These are phyloP conservation scores for Cephalopterus ornatus DNA, from an alignment of 2,113 vertebrate genomes.

Conservation along the genomic window DNA sequence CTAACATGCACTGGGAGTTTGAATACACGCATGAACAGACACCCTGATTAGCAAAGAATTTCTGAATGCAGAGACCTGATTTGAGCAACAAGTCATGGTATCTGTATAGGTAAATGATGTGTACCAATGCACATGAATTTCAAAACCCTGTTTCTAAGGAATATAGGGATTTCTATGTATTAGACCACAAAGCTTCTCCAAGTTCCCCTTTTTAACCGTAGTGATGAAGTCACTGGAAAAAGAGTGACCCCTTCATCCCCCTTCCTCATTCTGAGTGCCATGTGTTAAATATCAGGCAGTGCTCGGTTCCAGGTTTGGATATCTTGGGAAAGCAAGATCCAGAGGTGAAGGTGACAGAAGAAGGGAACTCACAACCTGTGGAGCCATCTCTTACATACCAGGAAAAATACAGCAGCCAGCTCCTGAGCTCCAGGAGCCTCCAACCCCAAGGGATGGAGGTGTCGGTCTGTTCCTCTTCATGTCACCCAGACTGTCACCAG, in stretches of 20 bases:
- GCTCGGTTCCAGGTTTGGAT: neutral
- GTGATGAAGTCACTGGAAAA: constrained; percentile 51
- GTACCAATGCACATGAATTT: neutral
- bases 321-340: neutral
- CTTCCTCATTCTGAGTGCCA: neutral
- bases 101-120: neutral
- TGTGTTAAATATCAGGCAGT: neutral
- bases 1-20: neutral
- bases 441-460: neutral
- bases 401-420: neutral
- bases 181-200: neutral
- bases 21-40: neutral
- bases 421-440: neutral
- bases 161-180: constrained; percentile 12
- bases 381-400: neutral
- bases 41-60: neutral
- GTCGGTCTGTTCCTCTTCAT: neutral
- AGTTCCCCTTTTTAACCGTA: neutral
- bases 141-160: neutral
- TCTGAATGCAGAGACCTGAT: neutral
- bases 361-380: neutral
- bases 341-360: neutral
- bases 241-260: neutral
- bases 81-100: neutral
- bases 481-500: neutral